Base-by-base conservation (phyloP, 2,113 vertebrate species). In the Lampris incognitus region DNA sequence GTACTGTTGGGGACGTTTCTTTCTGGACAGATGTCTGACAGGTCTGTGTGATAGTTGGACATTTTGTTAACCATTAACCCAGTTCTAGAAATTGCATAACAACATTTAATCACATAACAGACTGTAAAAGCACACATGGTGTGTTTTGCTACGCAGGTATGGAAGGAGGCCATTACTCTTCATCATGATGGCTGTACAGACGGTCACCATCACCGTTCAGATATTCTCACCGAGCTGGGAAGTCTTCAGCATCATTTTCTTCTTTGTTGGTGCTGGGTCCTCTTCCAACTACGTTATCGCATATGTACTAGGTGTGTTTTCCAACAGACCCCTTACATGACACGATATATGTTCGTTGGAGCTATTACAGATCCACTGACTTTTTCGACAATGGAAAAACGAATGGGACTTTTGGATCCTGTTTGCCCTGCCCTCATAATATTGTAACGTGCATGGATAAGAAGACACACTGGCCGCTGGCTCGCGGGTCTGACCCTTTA, bases 11-110 rank as follows among this genome's bases (percentile, higher is more conserved):
- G 96, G 81, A 95, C 94, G 1, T 93, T 97, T 71, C 0, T 96
- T 60, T 97, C 96, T 0, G 97, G 97, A 74, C 96, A 96, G 86
- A 87, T 97, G 69, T 97, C 97, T 79, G 97, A 98, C 95, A 96
- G 94, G 97, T 97, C 91, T 36, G 81, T 60, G 55, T 46, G 40
- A 1, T 4, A 4, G 42, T 40, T 42, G 4, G 41, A 5, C 9
- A 39, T 3, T 8, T 42, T 8, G 44, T n/a, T 36, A 13, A 24
- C 39, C 36, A 13, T 3, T 59, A 42, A 9, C 3, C 5, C 37
- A 6, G 6, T 46, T 46, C 4, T 7, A 7, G 44, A 1, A 4
- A 46, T 46, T 4, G 44, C 4, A 7, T 46, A 46, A 4, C 4
- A 7, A 5, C 4, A 46, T 7, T 46, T 4, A 46, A 4, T 46